Evolutionary conservation across 2,888 invertebrate genomes (phyloP), one percentile per base, ranked within the genome.

Genomic region (Phaedon cochleariae): DNA sequence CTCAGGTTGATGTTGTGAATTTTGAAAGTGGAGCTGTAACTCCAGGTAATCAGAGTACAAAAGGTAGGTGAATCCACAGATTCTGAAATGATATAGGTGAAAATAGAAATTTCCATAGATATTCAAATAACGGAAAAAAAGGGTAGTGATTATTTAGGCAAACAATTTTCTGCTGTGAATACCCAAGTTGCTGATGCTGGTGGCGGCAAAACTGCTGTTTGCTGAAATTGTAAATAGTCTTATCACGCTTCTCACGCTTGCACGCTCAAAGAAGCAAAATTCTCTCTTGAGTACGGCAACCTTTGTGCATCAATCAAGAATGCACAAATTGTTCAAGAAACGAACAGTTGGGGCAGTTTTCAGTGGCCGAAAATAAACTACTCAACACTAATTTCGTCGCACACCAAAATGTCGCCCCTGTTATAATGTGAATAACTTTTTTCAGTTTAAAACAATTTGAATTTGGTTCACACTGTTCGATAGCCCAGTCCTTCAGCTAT

Each of bases 311-410:
- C 52, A 4, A 22, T 10, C 20, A 1, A 21, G 21, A 15, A 45
- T 64, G 64, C 54, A 5, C 7, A 10, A 59, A 49, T 7, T 59
- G 59, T 49, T 48, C 29, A 37, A 54, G 49, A 59, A 64, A 64
- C 41, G 41, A 12, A 15, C n/a, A 20, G 22, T 21, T 21, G 17
- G 46, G 52, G 46, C 21, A 12, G 17, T n/a, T 29, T 10, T 10
- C 21, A n/a, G 17, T 37, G 60, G 58, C 57, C 65, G 12, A 20
- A 20, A 18, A 31, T 22, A 10, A 18, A n/a, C n/a, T n/a, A n/a
- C n/a, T n/a, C n/a, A n/a, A n/a, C n/a, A n/a, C n/a, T n/a, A n/a
- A n/a, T n/a, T n/a, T n/a, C n/a, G n/a, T n/a, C n/a, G n/a, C n/a
- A n/a, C n/a, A n/a, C n/a, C n/a, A n/a, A n/a, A n/a, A n/a, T n/a